Percentiles rank a stretch among this genome's conserved stretches.
Conservation (phyloP, 1,140 invertebrate species). For the Bombus confusus region DNA sequence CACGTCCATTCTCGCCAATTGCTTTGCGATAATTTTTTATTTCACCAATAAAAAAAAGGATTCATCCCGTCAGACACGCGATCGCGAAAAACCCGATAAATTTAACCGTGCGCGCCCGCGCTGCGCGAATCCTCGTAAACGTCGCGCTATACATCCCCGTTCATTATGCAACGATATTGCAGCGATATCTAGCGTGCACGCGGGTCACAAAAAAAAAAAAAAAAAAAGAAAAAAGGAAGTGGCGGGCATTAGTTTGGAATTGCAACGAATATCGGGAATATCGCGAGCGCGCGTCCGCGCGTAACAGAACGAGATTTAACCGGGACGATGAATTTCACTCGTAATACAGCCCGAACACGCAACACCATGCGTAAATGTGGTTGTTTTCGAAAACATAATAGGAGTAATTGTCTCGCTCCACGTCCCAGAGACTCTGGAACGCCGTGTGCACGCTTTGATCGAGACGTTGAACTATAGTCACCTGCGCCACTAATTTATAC, state of each 20-base stretch:
- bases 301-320: neutral
- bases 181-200: neutral
- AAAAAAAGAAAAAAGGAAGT: neutral
- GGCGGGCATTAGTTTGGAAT: constrained; percentile 4
- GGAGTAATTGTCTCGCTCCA: constrained; percentile 71
- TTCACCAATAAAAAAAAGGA: neutral
- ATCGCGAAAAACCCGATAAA: neutral
- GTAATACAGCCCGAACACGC: constrained; percentile 63
- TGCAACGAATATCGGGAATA: neutral
- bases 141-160: neutral
- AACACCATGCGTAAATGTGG: constrained; percentile 66
- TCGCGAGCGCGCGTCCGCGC: neutral
- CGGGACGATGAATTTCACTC: constrained; percentile 44
- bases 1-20: no score
- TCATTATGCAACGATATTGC: neutral
- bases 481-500: constrained; percentile 67
- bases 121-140: neutral
- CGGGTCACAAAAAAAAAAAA: neutral
- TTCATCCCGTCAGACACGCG: neutral
- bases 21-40: neutral
- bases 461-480: constrained; percentile 63
- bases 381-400: constrained; percentile 68
- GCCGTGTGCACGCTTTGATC: constrained; percentile 62
- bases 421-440: constrained; percentile 68
- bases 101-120: neutral